phyloP scores from a whole-genome alignment of 2,113 vertebrate species.

The Hymenochirus boettgeri region DNA sequence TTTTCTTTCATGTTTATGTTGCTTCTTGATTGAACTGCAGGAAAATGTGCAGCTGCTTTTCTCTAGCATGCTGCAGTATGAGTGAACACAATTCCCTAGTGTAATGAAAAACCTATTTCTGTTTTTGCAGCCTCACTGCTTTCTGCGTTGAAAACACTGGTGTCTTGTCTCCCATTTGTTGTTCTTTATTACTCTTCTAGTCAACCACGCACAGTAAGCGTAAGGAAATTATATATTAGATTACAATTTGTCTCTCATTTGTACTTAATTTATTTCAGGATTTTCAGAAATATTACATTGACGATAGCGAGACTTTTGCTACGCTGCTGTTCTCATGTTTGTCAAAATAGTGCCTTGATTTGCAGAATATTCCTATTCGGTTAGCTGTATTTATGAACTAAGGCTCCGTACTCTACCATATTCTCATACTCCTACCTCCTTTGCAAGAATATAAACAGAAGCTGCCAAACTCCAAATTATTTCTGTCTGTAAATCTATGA shows the following conservation, averaged over 20 bases:
- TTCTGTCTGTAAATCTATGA: too few relatives aligned
- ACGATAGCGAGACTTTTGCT: constrained; percentile 47
- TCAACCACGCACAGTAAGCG: constrained; percentile 66
- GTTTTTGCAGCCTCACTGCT: constrained; percentile 67
- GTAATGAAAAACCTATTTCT: constrained; percentile 77
- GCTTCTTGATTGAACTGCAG: constrained; percentile 69
- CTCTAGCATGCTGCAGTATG: constrained; percentile 57
- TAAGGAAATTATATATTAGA: constrained; percentile 74
- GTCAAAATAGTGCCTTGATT: constrained; percentile 17
- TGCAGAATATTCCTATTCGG: constrained; percentile 12
- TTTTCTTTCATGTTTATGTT: constrained; percentile 68
- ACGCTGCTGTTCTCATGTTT: constrained; percentile 46
- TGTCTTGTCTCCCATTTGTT: constrained; percentile 69
- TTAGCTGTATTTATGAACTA: constrained; percentile 15
- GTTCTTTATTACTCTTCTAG: constrained; percentile 74
- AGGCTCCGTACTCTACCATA: not conserved
- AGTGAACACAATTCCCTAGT: constrained; percentile 64
- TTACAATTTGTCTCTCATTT: constrained; percentile 65
- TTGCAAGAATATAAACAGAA: too few relatives aligned
- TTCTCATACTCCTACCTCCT: too few relatives aligned
- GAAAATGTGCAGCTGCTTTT: constrained; percentile 68
- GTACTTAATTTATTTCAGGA: constrained; percentile 67
- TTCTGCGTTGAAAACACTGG: constrained; percentile 67
- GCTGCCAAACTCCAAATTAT: too few relatives aligned
- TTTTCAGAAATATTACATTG: constrained; percentile 55